Evolutionary conservation across 2,888 invertebrate genomes (phyloP), one percentile per base, ranked within the genome.

Genomic region (Strigamia maritima): DNA sequence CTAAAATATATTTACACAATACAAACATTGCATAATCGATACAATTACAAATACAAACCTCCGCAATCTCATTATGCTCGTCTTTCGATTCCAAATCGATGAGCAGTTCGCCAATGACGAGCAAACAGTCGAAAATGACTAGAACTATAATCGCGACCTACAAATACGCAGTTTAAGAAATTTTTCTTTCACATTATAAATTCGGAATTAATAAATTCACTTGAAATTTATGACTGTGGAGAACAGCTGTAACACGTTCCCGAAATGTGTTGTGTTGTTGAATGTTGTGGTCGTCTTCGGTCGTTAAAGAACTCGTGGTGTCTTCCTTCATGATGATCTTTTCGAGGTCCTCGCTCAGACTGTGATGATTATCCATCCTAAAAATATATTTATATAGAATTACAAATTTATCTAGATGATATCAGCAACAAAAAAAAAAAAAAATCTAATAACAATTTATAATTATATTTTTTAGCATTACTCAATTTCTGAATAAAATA

Each of bases 71-170:
- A n/a, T 60, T 44, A 16, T 60, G 16, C 14, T 79, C 54, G 22
- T 83, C 82, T 10, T 83, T 79, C 1, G 83, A 54, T 79, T 84
- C 82, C 44, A 86, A 82, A 80, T 87, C 86, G 10, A 87, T 82
- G 19, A 87, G 83, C 26, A 87, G 83, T 81, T 86, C 87, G 0
- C 85, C 83, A 60, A 87, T 84, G 16, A 87, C 86, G 12, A 87
- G 82, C 3, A 86, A 81, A 79, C 85, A 84, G 82, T 86, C 86
- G 19, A 87, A 79, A 76, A 87, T 83, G 22, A 87, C 87, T 77
- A 87, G 81, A 31, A 82, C 83, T 14, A 87, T 84, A 26, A 87
- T 82, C 0, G 81, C 81, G 75, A 86, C 84, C 84, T 87, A 84
- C 79, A 85, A 85, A 78, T 26, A 22, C 40, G 8, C 6, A 38